A percentile compares a stretch with the other conserved stretches of the same genome.
Evolutionary conservation across 2,797 vertebrate genomes (phyloP).

Genomic region (Stomatorhinus walkeri): DNA sequence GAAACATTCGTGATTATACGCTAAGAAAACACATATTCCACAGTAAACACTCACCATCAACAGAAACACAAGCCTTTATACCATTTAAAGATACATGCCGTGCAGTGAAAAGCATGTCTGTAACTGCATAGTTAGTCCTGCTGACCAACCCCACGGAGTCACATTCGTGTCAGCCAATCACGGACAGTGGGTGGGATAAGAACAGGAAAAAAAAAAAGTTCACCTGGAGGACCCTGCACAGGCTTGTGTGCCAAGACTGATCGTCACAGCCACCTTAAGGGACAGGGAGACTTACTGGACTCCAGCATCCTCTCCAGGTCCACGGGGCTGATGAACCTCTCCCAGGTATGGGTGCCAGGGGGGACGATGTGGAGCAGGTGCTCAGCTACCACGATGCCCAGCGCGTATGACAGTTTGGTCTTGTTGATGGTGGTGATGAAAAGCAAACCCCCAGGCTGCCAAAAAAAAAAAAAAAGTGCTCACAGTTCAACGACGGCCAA

Average conservation of each 20-base stretch:
- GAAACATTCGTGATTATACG: not conserved
- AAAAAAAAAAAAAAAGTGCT: slow-evolving; percentile 20
- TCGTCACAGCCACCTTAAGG: not conserved
- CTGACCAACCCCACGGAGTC: not conserved
- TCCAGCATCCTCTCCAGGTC: slow-evolving; percentile 78
- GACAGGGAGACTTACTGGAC: slow-evolving; percentile 68
- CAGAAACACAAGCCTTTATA: not conserved
- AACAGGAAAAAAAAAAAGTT: not conserved
- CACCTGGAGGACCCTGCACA: not conserved
- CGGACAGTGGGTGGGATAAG: not conserved
- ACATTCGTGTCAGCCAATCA: not conserved
- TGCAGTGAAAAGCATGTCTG: not conserved
- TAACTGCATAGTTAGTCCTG: not conserved
- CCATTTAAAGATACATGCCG: not conserved
- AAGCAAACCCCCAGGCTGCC: slow-evolving; percentile 81
- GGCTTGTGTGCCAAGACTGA: not conserved
- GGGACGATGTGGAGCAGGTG: slow-evolving; percentile 77
- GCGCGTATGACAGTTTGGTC: slow-evolving; percentile 79
- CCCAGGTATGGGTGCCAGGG: slow-evolving; percentile 87
- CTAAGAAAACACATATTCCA: not conserved
- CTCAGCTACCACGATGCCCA: slow-evolving; percentile 82
- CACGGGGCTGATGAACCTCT: slow-evolving; percentile 85
- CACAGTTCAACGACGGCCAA: not conserved
- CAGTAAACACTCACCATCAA: not conserved
- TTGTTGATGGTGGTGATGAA: slow-evolving; percentile 93